Base-by-base conservation (phyloP, 2,888 invertebrate genomes). In the Cenopis cana region DNA sequence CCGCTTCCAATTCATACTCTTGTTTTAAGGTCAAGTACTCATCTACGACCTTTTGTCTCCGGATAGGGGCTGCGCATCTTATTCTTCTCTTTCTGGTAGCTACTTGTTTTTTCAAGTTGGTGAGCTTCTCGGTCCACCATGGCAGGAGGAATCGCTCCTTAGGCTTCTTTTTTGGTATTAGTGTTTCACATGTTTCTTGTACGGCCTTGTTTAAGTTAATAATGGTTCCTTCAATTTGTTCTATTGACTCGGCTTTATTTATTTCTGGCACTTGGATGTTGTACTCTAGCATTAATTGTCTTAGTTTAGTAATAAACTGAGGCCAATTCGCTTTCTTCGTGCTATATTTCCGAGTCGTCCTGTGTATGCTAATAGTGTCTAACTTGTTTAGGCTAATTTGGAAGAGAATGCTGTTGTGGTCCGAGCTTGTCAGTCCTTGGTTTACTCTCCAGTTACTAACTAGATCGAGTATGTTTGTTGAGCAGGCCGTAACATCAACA, bases 401-500 rank as follows among this genome's bases (percentile, higher is more conserved):
- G 20, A 71, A 71, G 6, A 50, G 56, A 33, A 71, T 66, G 36
- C 50, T 29, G 62, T 72, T 72, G 68, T 72, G 68, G 54, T 72
- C 72, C 18, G 68, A 72, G 29, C 52, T 61, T 9, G 62, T 68
- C 3, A 62, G 17, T 2, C 50, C 56, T 11, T 50, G 24, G 1
- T 68, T 49, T 0, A 74, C 74, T 14, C 14, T 54, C 75, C 76
- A 77, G 29, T 71, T 46, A 0, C 73, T 74, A 0, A 78, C 46
- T 10, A 64, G 2, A 10, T 38, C 59, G 0, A 77, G 46, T 2
- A 77, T 2, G 0, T 72, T 71, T 0, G 10, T 3, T 0, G 77
- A 65, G 66, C 79, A 79, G 0, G 76, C 76, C 6, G 80, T 80
- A 0, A 81, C 33, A 50, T 80, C 80, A 0, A 81, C 77, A 11